Evolutionary conservation across 2,888 invertebrate genomes (phyloP), one percentile per base, ranked within the genome.

Genomic region (Rhorus exstirpatorius): DNA sequence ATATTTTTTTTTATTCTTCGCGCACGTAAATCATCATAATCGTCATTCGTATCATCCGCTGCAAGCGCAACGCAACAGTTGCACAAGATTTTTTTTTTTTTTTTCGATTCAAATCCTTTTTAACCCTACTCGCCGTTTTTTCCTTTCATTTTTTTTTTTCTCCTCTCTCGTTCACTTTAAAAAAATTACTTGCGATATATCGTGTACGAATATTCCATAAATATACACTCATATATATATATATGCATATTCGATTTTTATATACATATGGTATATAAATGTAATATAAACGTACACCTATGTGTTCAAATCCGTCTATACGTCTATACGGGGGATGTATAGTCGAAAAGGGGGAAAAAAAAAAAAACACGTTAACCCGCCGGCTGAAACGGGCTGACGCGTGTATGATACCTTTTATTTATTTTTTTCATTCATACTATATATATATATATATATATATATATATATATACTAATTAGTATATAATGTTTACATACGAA

Each of bases 191-290:
- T 63, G 70, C 81, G 44, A 63, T 60, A 49, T 38, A 65, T 49
- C 68, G 44, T 75, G 77, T 63, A 80, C 72, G 84, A 81, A 60
- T 79, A 79, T 72, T 71, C 74, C 81, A 83, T 67, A 75, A 80
- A 80, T 80, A 81, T 77, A 84, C 81, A 76, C 53, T 71, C 55
- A n/a, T n/a, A n/a, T n/a, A n/a, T n/a, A n/a, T n/a, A 75, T 77
- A 78, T 67, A 71, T 65, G 49, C 63, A 68, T 79, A 81, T 75
- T 72, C 63, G 63, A n/a, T n/a, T n/a, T n/a, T n/a, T n/a, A 51
- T 41, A 71, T 76, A 19, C 77, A 53, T 51, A 63, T 38, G 19
- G 35, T 76, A 76, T 81, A 63, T 58, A 68, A 46, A 41, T 55
- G 24, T 24, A 24, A 71, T 26, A 49, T 49, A 31, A 7, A 60